Base-by-base conservation (phyloP, 2,797 vertebrate genomes). In the Fistularia commersonii region DNA sequence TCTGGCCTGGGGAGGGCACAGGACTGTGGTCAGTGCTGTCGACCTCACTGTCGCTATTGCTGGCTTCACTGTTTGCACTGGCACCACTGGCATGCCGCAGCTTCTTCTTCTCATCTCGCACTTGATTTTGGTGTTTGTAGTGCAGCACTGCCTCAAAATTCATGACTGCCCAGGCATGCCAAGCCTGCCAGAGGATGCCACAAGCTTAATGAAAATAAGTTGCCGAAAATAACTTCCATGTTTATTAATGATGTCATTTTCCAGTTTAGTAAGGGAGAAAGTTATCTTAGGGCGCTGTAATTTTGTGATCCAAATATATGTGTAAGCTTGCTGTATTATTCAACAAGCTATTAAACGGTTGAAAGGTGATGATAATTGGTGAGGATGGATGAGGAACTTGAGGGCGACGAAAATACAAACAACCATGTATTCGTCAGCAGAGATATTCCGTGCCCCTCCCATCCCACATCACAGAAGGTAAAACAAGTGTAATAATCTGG, bases 101-200 rank as follows among this genome's bases (percentile, higher is more conserved):
- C 41, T 98, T 98, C 88, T 97, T 98, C 87, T 97, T 97, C 65
- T 99, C 96, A 0, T 98, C 95, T 0, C 94, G 92, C 40, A 93
- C 93, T 61, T 94, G 92, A 88, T 95, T 96, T 71, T 98, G 96
- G 56, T 98, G 97, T 64, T 99, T 99, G 83, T 98, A 99, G 83
- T 99, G 96, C 11, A 99, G 90, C 58, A 99, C 97, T 0, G 97
- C 95, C 66, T 99, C 97, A 3, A 99, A 99, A 79, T 99, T 99
- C 97, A 99, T 99, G 77, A 99, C 97, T 0, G 97, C 97, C 96
- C 97, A 99, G 0, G 97, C 97, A 0, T 99, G 97, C 97, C 97
- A 99, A 48, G 97, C 97, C 97, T 99, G 86, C 8, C 1, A 5
- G 66, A 13, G 51, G 32, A 61, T 37, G n/a, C 62, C 11, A 63